Conservation (phyloP, 2,113 vertebrate species). For the Rhynchopsitta pachyrhyncha region DNA sequence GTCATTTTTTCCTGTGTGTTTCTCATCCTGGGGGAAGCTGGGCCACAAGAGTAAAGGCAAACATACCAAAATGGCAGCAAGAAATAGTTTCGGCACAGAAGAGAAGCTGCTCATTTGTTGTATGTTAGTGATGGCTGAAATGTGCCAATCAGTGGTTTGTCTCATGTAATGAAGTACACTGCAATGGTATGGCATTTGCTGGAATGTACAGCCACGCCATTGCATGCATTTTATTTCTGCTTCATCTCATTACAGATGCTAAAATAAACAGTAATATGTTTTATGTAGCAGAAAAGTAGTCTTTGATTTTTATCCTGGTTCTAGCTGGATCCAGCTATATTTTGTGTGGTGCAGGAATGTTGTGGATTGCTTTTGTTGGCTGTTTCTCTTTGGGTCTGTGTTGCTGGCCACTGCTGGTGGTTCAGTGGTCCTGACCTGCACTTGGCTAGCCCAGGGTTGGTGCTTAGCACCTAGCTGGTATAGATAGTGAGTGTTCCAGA, state of each 20-base stretch:
- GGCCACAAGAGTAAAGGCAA: accelerated
- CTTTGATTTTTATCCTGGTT: not conserved
- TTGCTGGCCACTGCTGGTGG: not conserved
- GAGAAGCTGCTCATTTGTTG: not conserved
- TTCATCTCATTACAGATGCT: not conserved
- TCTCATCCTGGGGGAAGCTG: not conserved
- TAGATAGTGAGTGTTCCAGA: not conserved
- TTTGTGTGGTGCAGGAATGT: not conserved
- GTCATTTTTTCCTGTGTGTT: not conserved
- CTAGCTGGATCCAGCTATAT: not conserved
- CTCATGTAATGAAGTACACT: not conserved
- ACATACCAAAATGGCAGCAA: not conserved
- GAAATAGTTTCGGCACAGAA: not conserved
- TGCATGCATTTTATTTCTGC: not conserved
- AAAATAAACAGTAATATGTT: conserved; percentile 11
- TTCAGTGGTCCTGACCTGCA: not conserved
- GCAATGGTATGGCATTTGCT: not conserved
- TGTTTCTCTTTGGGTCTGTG: not conserved
- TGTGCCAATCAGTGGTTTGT: not conserved
- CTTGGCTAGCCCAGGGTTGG: not conserved
- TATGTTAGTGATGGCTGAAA: not conserved
- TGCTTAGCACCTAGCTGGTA: not conserved
- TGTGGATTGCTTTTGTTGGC: not conserved
- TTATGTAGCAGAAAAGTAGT: conserved; percentile 32
- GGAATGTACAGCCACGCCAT: not conserved